Evolutionary conservation across 2,888 invertebrate species (phyloP), one percentile per base, ranked within the genome.

Genomic region (Papilio protenor): DNA sequence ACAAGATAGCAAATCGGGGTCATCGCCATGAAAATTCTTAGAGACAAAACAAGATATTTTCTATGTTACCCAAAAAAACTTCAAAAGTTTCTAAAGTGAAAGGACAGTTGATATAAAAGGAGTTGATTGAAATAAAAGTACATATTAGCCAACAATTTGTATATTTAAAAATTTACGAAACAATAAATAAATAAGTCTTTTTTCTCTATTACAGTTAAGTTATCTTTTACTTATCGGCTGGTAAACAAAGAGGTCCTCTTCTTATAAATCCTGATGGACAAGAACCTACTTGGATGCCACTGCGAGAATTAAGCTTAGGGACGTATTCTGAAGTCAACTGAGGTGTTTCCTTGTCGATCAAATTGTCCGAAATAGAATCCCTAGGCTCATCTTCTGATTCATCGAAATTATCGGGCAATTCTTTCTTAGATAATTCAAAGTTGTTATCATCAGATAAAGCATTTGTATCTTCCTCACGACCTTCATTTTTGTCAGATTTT

Each of bases 181-280:
- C 47, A 76, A 55, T 69, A 55, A 75, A 70, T 70, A 70, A 76
- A 70, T 59, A 76, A 76, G 70, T 76, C 66, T 69, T 45, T 33
- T 11, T 66, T 66, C 64, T 66, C 64, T 40, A 16, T 66, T 33
- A 33, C 18, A 66, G 40, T 11, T 66, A 47, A 27, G 40, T 14
- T 61, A 61, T 14, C 11, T 18, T 76, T 72, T 72, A 76, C 16
- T 71, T 71, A n/a, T 76, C 49, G 5, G 45, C 45, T 18, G 74
- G 74, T 18, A 74, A 74, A 49, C 74, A 74, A 2, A 74, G 23
- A 6, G 45, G 21, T n/a, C 74, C 74, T 27, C 59, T 18, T 61
- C 74, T 21, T 23, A 74, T 27, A 74, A 47, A 61, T 21, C 74
- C 74, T 23, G 21, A 33, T 4, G 74, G 61, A 55, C 74, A 74